Base-by-base conservation (phyloP, 2,113 vertebrate species). In the Coregonus clupeaformis region DNA sequence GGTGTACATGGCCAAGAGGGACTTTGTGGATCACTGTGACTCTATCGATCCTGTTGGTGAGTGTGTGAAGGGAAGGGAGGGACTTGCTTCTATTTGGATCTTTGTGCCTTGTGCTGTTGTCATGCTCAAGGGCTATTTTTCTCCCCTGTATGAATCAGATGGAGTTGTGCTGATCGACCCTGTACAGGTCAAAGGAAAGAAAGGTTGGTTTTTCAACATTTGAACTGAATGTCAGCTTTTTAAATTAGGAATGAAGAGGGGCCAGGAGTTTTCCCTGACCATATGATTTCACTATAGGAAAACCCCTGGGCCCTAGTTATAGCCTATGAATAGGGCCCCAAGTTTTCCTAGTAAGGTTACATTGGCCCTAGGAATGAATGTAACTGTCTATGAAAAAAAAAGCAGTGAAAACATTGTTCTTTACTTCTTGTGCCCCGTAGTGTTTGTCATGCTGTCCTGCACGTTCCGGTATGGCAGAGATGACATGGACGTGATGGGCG, bases 401-500 rank as follows among this genome's bases (percentile, higher is more conserved):
- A 2, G 36, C 36, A 18, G 52, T 55, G 52, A 32, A 42, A 18
- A 68, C 16, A 6, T 25, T 12, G 5, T 18, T 69, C 9, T 49
- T 22, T 60, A 13, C 80, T 18, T 9, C 36, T 72, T 71, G 70
- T 45, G 12, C 59, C 80, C 81, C 67, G 32, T 82, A 99, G 98
- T 94, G 76, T 99, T 94, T 0, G 96, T 97, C 75, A 95, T 94
- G 1, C 90, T 99, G 89, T 96, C 95, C 0, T 98, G 97, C 72
- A 94, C 88, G 11, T 99, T 99, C 82, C 95, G 96, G 6, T 99
- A 99, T 0, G 98, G 98, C 78, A 89, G 84, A 75, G 96, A 99
- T 1, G 97, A 99, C 89, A 94, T 97, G 9, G 96, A 98, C 0
- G 95, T 99, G 75, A 92, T 99, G 0, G 97, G 97, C 2, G 89